Evolutionary conservation across 2,797 vertebrate genomes (phyloP), one percentile per base, ranked within the genome.

Genomic region (Brotula barbata): DNA sequence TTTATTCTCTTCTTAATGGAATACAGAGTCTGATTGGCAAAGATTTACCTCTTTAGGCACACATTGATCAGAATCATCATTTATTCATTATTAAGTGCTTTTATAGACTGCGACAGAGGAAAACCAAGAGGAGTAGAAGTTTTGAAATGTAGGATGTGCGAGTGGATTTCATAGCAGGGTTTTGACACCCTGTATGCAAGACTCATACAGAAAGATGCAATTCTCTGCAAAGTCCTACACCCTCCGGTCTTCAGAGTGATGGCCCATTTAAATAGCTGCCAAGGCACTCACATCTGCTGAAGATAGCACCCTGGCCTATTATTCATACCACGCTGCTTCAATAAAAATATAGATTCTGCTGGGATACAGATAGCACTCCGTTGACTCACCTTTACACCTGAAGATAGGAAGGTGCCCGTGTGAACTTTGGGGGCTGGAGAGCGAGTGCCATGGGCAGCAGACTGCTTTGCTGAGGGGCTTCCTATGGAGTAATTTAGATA

Each of bases 401-500:
- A 95, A 5, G 95, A 93, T 66, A 96, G 91, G 81, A 98, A 94
- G 84, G 91, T 92, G 81, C 93, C 93, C 14, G 93, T 91, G 47
- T 98, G 96, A 79, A 94, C 92, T 92, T 98, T 98, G 48, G 95
- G 94, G 25, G 95, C 88, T 11, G 96, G 96, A 58, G 96, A 98
- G 43, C 85, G 92, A 41, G 96, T 77, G 50, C 94, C 94, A 3
- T 95, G 97, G 58, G 90, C 88, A 44, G 85, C 75, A 47, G 91
- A 87, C 71, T 91, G 92, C 82, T 98, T 99, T 83, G 91, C 86
- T 15, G 94, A 93, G 3, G 95, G 94, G 84, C 94, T 96, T 83
- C 95, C 97, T 98, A 75, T 52, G 31, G 49, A 63, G 41, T 19
- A 40, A 71, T 50, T 28, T 15, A 70, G 36, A 80, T 10, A 76